These are phyloP conservation scores for Taxidea taxus DNA, from an alignment of 2,113 vertebrate species.

Conservation along the genomic window DNA sequence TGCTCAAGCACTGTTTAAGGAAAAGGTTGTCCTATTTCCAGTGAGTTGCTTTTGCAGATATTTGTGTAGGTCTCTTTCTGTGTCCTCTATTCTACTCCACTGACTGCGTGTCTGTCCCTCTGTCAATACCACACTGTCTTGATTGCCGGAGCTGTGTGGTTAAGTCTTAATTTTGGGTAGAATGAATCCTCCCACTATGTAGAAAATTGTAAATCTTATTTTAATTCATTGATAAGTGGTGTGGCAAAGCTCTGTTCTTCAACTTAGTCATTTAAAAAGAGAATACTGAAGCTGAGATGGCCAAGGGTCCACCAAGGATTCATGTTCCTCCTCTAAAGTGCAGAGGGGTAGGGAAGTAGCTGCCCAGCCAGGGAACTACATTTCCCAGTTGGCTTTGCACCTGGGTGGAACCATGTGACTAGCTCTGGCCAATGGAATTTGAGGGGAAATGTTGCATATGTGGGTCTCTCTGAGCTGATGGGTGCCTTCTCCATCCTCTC, in stretches of 20 bases:
- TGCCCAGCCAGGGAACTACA: not conserved
- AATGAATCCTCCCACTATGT: not conserved
- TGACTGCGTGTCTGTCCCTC: not conserved
- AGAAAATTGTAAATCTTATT: not conserved
- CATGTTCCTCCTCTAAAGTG: not conserved
- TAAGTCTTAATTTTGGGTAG: not conserved
- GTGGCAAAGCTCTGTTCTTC: not conserved
- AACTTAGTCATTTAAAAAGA: not conserved
- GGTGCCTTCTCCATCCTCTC: not conserved
- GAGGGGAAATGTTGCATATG: rapidly evolving
- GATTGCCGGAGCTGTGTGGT: rapidly evolving
- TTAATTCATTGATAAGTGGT: not conserved
- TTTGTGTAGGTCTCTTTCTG: not conserved
- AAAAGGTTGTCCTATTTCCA: not conserved
- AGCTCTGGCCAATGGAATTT: not conserved
- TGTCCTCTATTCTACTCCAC: not conserved
- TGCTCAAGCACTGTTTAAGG: not conserved
- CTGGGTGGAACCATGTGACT: not conserved
- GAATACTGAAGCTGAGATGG: not conserved
- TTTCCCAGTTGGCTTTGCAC: not conserved
- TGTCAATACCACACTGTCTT: not conserved
- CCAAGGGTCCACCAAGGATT: not conserved
- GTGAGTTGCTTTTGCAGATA: not conserved
- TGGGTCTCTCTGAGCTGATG: not conserved
- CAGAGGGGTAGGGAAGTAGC: not conserved